phyloP scores from a whole-genome alignment of 2,797 vertebrate species.

The Tauraco hartlaubi region DNA sequence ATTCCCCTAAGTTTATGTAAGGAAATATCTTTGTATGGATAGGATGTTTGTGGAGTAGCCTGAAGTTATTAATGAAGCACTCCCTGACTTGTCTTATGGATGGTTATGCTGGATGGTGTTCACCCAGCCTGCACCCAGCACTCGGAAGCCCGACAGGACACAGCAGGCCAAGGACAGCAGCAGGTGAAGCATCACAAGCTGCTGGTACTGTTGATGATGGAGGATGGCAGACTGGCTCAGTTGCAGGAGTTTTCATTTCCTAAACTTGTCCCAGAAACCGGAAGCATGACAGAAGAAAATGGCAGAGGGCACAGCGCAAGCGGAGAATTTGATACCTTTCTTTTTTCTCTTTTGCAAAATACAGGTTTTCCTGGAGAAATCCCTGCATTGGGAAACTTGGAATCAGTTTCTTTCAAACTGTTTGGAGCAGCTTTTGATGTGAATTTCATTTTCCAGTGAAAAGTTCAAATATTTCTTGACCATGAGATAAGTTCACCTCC shows the following conservation, averaged over 20 bases:
- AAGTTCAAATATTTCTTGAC: neutral
- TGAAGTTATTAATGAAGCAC: neutral
- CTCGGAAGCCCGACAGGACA: neutral
- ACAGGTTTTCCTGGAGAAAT: neutral
- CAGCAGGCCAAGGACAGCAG: too few species aligned
- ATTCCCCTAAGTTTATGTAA: neutral
- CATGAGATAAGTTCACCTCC: neutral
- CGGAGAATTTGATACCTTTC: neutral
- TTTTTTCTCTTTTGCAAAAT: neutral
- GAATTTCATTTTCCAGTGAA: neutral
- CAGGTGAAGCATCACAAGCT: neutral
- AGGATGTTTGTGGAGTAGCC: neutral
- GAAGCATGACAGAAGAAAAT: neutral
- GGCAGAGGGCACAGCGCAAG: fast-evolving
- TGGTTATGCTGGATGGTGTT: neutral
- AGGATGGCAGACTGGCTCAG: neutral
- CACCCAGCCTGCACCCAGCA: too few species aligned
- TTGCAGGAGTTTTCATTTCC: neutral
- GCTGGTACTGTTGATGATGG: fast-evolving
- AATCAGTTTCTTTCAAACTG: neutral
- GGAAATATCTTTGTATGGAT: neutral
- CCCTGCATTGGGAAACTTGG: neutral
- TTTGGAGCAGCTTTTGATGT: neutral
- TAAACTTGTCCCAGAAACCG: neutral
- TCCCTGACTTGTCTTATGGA: neutral